A percentile compares a stretch with the other conserved stretches of the same genome.
These are phyloP conservation scores for Palythoa grandis DNA, from an alignment of 92 coral and sea anemone genomes.

Conservation along the genomic window DNA sequence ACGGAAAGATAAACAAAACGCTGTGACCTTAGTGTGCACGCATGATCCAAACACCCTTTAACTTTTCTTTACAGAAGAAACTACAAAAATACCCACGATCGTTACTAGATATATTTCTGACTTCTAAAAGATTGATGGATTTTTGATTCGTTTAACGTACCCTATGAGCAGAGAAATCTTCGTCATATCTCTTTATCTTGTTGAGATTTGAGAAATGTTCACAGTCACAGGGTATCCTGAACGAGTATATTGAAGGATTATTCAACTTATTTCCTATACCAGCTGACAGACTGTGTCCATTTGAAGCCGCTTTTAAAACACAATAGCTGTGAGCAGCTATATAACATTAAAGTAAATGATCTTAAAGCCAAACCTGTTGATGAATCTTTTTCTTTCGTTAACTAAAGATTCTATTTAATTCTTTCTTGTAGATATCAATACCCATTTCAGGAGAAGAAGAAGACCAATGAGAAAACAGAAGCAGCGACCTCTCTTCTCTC, in stretches of 20 bases:
- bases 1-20: background rate
- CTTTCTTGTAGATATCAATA: slow-evolving; percentile 35
- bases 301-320: background rate
- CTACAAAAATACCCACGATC: background rate
- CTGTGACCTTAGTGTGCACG: background rate
- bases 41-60: background rate
- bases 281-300: background rate
- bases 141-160: slow-evolving; percentile 2
- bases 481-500: slow-evolving; percentile 62
- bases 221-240: too few relatives aligned
- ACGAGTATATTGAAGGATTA: background rate
- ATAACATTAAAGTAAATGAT: background rate
- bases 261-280: background rate
- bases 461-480: slow-evolving; percentile 60
- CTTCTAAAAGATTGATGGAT: slow-evolving; percentile 4
- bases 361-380: background rate
- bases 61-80: background rate
- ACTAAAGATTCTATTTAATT: background rate
- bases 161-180: too few relatives aligned
- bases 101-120: background rate
- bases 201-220: too few relatives aligned
- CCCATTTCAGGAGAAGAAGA: slow-evolving; percentile 47
- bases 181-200: too few relatives aligned
- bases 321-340: background rate
- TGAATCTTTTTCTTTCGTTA: background rate